phyloP scores from a whole-genome alignment of 2,888 invertebrate genomes.

The Polylopha cassiicola region DNA sequence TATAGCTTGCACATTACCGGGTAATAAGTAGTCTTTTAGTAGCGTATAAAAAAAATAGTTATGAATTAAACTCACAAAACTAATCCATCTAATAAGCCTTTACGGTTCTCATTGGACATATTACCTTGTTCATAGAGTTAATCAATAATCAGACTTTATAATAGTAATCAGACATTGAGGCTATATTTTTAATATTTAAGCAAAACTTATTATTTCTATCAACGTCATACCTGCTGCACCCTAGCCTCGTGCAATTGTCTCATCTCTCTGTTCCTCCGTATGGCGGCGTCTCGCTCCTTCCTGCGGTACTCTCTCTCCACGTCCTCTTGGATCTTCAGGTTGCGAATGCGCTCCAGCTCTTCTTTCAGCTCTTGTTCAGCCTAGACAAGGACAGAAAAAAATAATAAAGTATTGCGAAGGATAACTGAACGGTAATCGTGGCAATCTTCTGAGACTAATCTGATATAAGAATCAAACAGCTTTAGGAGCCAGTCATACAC shows the following conservation, averaged over 20 bases:
- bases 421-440: not conserved
- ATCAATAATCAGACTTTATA: too few relatives aligned
- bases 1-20: too few relatives aligned
- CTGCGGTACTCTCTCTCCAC: slow-evolving; percentile 83
- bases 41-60: too few relatives aligned
- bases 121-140: too few relatives aligned
- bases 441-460: not conserved
- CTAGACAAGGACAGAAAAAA: slow-evolving; percentile 31
- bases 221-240: slow-evolving; percentile 66
- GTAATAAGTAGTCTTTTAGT: too few relatives aligned
- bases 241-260: slow-evolving; percentile 70
- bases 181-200: not conserved
- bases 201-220: not conserved
- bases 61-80: too few relatives aligned
- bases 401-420: not conserved
- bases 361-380: slow-evolving; percentile 70
- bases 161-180: too few relatives aligned
- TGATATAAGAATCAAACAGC: too few relatives aligned
- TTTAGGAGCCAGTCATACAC: too few relatives aligned
- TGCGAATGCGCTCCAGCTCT: slow-evolving; percentile 69
- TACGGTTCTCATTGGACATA: too few relatives aligned
- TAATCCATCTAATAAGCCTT: too few relatives aligned
- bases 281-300: slow-evolving; percentile 79
- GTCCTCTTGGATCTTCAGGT: slow-evolving; percentile 72
- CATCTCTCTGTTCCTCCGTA: slow-evolving; percentile 73